These are phyloP conservation scores for Acrobasis repandana DNA, from an alignment of 2,888 invertebrate species.

Conservation along the genomic window DNA sequence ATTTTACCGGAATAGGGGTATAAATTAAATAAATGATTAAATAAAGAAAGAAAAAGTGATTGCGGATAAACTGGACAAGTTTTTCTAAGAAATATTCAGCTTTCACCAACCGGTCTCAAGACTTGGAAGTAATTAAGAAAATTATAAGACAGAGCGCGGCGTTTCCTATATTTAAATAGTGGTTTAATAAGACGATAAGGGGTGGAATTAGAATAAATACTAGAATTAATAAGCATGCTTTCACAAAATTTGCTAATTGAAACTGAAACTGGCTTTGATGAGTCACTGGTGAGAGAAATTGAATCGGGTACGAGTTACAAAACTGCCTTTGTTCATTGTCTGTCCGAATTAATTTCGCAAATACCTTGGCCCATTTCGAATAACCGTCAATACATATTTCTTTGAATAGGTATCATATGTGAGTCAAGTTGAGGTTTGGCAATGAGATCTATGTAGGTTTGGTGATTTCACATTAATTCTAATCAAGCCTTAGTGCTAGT, in stretches of 20 bases:
- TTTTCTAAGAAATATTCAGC: background rate
- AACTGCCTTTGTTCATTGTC: constrained; percentile 14
- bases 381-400: background rate
- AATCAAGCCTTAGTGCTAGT: background rate
- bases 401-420: background rate
- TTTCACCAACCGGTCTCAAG: background rate
- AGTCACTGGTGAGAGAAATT: constrained; percentile 18
- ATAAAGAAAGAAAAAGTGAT: background rate
- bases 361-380: background rate
- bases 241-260: background rate
- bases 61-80: background rate
- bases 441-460: no score
- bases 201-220: background rate
- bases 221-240: background rate
- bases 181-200: background rate
- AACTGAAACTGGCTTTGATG: background rate
- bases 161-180: constrained; percentile 1
- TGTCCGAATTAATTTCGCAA: constrained; percentile 4
- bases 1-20: no score
- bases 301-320: constrained; percentile 4
- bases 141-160: background rate
- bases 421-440: background rate
- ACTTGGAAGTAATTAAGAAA: constrained; percentile 9
- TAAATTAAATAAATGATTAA: no score
- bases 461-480: background rate